phyloP scores from a whole-genome alignment of 2,888 invertebrate species.

The Drosophila neonasuta region DNA sequence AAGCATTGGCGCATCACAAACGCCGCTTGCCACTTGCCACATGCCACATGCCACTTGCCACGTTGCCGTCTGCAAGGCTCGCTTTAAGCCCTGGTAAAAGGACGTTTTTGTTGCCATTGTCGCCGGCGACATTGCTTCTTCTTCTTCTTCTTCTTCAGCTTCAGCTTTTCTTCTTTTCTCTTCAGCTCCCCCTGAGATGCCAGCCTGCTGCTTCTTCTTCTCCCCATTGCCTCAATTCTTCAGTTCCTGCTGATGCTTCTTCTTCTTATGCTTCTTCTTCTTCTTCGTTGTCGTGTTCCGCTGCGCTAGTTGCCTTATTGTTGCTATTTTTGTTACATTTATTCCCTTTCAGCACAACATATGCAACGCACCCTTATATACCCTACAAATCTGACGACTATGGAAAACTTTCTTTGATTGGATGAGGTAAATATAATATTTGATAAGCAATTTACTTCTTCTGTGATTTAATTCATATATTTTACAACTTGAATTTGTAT shows the following conservation, averaged over 20 bases:
- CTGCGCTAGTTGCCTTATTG: constrained; percentile 59
- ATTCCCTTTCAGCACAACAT: background rate
- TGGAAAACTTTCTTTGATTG: too few relatives aligned
- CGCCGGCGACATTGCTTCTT: constrained; percentile 47
- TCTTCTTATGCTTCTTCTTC: constrained; percentile 34
- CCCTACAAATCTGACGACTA: too few relatives aligned
- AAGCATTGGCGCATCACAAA: constrained; percentile 69
- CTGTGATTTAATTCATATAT: too few relatives aligned
- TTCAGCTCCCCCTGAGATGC: too few relatives aligned
- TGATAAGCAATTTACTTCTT: too few relatives aligned
- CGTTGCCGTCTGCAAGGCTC: constrained; percentile 20
- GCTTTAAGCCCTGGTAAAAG: constrained; percentile 31
- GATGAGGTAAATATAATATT: too few relatives aligned
- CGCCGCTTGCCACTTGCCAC: constrained; percentile 41
- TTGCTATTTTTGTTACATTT: constrained; percentile 4
- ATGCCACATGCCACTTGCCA: constrained; percentile 18
- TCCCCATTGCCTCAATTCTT: constrained; percentile 13
- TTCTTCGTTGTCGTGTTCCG: constrained; percentile 57
- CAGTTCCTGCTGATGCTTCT: constrained; percentile 29
- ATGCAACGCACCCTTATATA: background rate
- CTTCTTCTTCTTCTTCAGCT: constrained; percentile 24
- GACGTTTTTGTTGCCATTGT: constrained; percentile 50
- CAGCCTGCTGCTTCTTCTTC: background rate
- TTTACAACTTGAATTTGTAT: too few relatives aligned
- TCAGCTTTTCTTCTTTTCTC: too few relatives aligned